Evolutionary conservation across 2,888 invertebrate species (phyloP).

Genomic region (Thereva unica): DNA sequence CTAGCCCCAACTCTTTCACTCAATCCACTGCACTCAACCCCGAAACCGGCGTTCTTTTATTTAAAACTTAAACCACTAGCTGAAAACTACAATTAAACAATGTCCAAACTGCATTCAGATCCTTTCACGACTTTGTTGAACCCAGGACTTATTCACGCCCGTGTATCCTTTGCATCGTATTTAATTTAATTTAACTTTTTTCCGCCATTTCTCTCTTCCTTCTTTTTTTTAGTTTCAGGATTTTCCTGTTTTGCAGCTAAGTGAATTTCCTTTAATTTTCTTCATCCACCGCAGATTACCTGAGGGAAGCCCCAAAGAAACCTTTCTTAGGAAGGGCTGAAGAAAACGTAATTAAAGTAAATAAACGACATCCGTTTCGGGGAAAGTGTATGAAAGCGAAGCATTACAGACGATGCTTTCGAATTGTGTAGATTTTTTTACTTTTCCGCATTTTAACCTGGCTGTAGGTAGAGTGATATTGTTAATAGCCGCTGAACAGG

Average conservation of each 20-base stretch:
- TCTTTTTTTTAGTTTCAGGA: no score
- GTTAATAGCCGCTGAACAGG: no score
- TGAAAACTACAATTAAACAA: no score
- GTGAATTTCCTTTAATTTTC: conserved; percentile 20
- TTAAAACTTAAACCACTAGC: no score
- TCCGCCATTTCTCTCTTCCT: no score
- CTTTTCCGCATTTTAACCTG: conserved; percentile 11
- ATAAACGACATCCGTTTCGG: conserved; percentile 13
- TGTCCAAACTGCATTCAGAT: no score
- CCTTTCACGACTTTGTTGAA: no score
- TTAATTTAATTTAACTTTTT: not conserved
- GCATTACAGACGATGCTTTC: not conserved
- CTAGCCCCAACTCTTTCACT: no score
- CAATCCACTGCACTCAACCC: no score
- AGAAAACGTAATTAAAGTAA: conserved; percentile 13
- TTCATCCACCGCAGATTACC: not conserved
- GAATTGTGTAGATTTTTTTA: conserved; percentile 12
- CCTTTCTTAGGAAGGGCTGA: conserved; percentile 1
- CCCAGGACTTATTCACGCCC: no score
- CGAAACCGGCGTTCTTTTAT: no score
- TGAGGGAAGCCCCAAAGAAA: not conserved
- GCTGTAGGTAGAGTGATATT: no score
- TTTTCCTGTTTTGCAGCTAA: not conserved
- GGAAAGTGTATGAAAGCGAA: conserved; percentile 15
- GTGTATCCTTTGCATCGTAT: conserved; percentile 2